phyloP scores from a whole-genome alignment of 2,113 vertebrate species.

The Charadrius vociferus region DNA sequence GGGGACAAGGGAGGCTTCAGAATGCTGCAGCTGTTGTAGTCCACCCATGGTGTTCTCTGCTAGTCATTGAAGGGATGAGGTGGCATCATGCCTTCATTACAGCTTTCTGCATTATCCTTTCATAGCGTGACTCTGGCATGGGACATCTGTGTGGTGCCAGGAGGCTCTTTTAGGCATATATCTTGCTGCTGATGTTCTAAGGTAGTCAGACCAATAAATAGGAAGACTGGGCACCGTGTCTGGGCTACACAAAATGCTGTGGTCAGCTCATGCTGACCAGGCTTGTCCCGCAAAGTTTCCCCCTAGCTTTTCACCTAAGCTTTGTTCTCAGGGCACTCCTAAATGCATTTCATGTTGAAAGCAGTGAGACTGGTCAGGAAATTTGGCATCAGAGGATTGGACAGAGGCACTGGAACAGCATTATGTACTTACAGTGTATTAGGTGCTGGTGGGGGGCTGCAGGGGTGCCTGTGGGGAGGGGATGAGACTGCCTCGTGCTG shows the following conservation, averaged over 20 bases:
- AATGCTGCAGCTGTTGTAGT: background rate
- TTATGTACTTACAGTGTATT: background rate
- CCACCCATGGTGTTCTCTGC: background rate
- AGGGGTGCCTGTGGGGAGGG: background rate
- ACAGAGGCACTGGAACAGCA: background rate
- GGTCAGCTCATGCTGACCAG: background rate
- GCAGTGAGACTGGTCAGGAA: background rate
- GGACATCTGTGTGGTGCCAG: background rate
- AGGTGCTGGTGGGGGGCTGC: background rate
- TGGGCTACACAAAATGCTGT: background rate
- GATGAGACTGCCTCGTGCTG: rapidly evolving
- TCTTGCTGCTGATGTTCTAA: background rate
- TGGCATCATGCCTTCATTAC: background rate
- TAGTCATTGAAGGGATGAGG: background rate
- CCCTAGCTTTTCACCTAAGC: background rate
- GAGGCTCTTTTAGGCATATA: background rate
- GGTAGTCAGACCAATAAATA: background rate
- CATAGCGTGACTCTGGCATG: background rate
- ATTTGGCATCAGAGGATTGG: background rate
- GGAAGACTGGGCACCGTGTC: background rate
- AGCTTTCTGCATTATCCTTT: background rate
- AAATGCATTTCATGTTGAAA: background rate
- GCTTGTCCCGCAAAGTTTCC: background rate
- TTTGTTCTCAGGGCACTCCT: background rate
- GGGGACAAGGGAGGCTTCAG: background rate